Percentiles rank a stretch among this genome's conserved stretches.
These are phyloP conservation scores for Melanotaenia duboulayi DNA, from an alignment of 2,113 vertebrate genomes.

Conservation along the genomic window DNA sequence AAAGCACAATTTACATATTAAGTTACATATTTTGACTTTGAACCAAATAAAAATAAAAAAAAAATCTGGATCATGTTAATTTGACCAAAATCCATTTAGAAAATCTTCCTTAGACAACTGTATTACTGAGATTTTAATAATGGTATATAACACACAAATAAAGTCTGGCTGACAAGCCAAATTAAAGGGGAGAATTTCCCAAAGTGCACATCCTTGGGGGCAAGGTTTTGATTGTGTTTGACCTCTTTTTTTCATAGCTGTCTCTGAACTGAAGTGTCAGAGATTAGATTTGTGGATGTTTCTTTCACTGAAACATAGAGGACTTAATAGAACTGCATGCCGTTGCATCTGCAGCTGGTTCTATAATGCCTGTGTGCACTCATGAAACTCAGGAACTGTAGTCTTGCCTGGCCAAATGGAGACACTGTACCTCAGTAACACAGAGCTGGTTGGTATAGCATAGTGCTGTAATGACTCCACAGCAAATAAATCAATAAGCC, in stretches of 20 bases:
- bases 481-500: conserved; percentile 67
- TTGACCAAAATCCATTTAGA: no score
- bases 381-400: conserved; percentile 5
- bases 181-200: no score
- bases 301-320: conserved; percentile 4
- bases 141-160: no score
- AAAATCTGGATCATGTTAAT: no score
- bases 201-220: no score
- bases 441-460: conserved; percentile 36
- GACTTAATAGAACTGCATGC: not conserved
- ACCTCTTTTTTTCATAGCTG: not conserved
- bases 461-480: conserved; percentile 45
- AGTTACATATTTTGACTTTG: no score
- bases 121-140: no score
- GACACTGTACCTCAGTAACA: conserved; percentile 49
- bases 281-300: not conserved
- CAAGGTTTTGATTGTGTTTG: not conserved
- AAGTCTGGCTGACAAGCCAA: no score
- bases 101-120: no score
- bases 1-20: no score
- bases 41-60: no score
- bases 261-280: not conserved
- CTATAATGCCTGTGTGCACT: not conserved
- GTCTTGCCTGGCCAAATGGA: conserved; percentile 41
- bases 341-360: not conserved